phyloP scores from a whole-genome alignment of 2,888 invertebrate species.

The Imbricaverruca yamaguchii region DNA sequence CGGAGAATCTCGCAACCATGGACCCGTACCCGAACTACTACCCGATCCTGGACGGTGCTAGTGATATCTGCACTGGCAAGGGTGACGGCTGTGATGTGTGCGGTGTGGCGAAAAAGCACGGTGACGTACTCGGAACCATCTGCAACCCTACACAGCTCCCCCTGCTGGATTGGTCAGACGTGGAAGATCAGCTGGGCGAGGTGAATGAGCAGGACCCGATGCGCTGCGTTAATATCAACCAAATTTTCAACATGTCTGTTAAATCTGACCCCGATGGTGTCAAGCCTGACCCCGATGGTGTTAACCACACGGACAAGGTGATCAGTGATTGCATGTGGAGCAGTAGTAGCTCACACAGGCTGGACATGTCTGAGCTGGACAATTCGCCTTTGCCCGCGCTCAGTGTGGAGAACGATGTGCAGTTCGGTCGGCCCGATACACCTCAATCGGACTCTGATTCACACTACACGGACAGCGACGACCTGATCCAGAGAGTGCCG shows the following conservation, averaged over 20 bases:
- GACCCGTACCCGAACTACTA: conserved; percentile 3
- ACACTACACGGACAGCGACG: not conserved
- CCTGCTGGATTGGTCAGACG: not conserved
- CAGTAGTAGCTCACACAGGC: not conserved
- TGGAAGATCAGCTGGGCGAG: not conserved
- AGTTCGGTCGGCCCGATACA: not conserved
- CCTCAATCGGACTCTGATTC: not conserved
- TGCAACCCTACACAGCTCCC: not conserved
- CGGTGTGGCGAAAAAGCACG: not conserved
- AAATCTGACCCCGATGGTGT: not conserved
- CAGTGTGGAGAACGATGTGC: conserved; percentile 11
- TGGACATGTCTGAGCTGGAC: not conserved
- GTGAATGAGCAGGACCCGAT: not conserved
- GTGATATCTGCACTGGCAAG: conserved; percentile 8
- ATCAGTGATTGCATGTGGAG: conserved; percentile 18
- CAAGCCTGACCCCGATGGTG: not conserved
- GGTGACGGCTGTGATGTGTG: conserved; percentile 13
- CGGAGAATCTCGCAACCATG: not conserved
- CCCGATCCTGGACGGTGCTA: not conserved
- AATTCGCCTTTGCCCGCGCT: not conserved
- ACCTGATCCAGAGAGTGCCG: conserved; percentile 1
- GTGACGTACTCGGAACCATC: not conserved
- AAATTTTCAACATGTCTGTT: not conserved
- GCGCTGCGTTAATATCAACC: conserved; percentile 8
- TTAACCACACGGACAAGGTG: not conserved